A percentile compares a stretch with the other conserved stretches of the same genome.
Conservation (phyloP, 2,113 vertebrate genomes). For the Brienomyrus longianalis region DNA sequence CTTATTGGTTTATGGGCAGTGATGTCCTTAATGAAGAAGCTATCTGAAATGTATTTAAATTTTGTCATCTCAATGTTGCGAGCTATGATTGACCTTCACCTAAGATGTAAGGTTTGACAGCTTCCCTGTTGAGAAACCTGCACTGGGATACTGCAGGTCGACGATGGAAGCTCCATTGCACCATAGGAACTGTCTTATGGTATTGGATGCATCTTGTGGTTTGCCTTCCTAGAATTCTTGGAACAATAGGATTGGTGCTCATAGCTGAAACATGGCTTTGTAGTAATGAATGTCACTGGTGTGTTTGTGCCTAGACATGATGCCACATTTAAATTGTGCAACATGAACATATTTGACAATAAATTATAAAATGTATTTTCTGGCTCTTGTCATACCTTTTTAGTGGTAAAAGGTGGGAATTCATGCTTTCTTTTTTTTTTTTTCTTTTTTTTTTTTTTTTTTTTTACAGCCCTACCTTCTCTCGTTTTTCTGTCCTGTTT, state of each 20-base stretch:
- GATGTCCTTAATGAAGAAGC: constrained; percentile 3
- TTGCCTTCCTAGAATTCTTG: neutral
- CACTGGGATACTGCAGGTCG: neutral
- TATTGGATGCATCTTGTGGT: neutral
- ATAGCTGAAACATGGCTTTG: neutral
- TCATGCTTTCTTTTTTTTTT: neutral
- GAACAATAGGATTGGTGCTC: neutral
- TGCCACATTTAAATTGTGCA: constrained; percentile 34
- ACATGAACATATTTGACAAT: constrained; percentile 42
- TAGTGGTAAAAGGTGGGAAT: neutral
- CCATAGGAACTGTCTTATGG: neutral
- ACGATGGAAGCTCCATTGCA: neutral
- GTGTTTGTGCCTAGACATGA: constrained; percentile 29
- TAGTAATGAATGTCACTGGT: constrained; percentile 35
- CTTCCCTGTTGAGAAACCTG: neutral
- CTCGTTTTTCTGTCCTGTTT: neutral
- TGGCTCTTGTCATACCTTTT: neutral
- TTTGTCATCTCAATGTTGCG: neutral
- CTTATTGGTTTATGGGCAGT: neutral
- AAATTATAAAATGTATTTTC: constrained; percentile 31
- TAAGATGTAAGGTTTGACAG: neutral
- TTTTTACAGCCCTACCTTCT: neutral
- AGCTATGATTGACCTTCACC: neutral
- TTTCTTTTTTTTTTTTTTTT: neutral
- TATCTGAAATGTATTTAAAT: neutral